Evolutionary conservation across 64 coral and sea anemone genomes (phyloP).

Genomic region (Stichodactyla mertensii): DNA sequence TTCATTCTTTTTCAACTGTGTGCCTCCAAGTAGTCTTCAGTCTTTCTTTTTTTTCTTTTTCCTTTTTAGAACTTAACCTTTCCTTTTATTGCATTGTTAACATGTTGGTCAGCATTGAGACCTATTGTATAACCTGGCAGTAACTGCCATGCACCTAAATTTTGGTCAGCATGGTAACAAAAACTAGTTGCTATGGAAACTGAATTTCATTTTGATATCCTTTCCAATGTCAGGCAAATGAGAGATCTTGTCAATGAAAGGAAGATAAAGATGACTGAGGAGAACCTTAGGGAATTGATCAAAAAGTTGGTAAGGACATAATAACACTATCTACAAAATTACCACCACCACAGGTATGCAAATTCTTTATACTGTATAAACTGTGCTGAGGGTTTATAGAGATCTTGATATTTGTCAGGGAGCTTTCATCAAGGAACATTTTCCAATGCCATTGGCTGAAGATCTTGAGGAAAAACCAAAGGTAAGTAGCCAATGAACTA

Average conservation of each 20-base stretch:
- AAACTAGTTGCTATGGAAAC: not conserved
- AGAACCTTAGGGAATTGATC: conserved; percentile 32
- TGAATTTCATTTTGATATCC: not conserved
- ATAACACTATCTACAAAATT: too few relatives aligned
- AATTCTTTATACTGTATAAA: too few relatives aligned
- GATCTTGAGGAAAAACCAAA: conserved; percentile 52
- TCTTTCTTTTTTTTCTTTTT: too few relatives aligned
- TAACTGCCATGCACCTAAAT: not conserved
- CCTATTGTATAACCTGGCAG: too few relatives aligned
- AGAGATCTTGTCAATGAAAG: conserved; percentile 56
- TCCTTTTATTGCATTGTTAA: too few relatives aligned
- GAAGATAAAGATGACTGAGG: conserved; percentile 50
- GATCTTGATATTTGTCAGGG: conserved; percentile 32
- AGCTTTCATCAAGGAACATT: conserved; percentile 69
- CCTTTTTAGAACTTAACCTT: too few relatives aligned
- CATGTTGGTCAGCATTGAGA: too few relatives aligned
- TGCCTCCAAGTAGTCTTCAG: too few relatives aligned
- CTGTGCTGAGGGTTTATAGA: too few relatives aligned
- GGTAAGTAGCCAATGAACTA: conserved; percentile 3
- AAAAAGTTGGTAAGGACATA: conserved; percentile 57
- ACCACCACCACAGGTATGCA: too few relatives aligned
- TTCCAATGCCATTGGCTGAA: conserved; percentile 54
- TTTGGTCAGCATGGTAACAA: not conserved
- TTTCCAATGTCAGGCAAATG: conserved; percentile 36
- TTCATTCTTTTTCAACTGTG: too few relatives aligned